Evolutionary conservation across 2,113 vertebrate genomes (phyloP).

Genomic region (Corapipo altera): DNA sequence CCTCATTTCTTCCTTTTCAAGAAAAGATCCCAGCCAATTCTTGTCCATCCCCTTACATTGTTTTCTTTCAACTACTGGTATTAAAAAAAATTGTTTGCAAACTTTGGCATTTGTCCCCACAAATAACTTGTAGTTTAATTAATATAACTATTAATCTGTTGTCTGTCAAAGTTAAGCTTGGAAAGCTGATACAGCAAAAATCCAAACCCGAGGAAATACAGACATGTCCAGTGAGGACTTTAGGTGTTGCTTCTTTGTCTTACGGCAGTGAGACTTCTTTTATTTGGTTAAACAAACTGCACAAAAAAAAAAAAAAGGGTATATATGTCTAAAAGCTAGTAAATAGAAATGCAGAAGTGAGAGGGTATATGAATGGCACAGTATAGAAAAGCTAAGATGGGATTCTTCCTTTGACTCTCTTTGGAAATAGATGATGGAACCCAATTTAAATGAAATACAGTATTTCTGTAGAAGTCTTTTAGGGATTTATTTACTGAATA

Average conservation of each 20-base stretch:
- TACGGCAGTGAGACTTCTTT: background rate
- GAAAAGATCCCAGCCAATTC: background rate
- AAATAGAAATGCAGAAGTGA: background rate
- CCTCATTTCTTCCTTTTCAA: background rate
- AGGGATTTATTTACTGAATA: conserved; percentile 33
- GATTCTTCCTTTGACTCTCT: background rate
- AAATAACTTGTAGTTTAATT: background rate
- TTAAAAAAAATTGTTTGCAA: background rate
- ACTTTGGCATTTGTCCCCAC: background rate
- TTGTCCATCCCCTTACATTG: background rate
- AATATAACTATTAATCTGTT: background rate
- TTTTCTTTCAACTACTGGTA: background rate
- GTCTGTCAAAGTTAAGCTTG: background rate
- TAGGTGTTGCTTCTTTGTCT: background rate
- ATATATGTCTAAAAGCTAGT: background rate
- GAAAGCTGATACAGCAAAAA: background rate
- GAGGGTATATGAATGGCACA: background rate
- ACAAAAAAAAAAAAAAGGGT: background rate
- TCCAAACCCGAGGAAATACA: background rate
- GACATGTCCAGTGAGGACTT: background rate
- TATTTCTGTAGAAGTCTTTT: background rate
- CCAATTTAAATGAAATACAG: background rate
- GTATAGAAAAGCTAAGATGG: background rate
- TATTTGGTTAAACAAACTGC: background rate
- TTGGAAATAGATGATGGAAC: background rate